Evolutionary conservation across 2,888 invertebrate species (phyloP).

Genomic region (Alsophila aescularia): DNA sequence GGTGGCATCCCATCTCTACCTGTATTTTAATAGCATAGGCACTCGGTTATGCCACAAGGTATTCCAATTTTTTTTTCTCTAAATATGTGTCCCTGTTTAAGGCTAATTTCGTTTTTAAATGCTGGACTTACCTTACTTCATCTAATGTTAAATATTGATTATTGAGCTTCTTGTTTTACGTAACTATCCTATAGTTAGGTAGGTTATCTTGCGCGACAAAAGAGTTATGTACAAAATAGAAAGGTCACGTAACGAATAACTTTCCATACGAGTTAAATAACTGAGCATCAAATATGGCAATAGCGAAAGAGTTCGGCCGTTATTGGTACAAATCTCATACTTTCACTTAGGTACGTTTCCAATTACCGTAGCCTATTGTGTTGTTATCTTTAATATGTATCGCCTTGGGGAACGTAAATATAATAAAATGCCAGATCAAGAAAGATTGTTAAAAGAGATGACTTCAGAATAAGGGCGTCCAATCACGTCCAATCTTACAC

Average conservation of each 20-base stretch:
- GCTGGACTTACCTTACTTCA: too few species aligned
- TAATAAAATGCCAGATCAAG: not conserved
- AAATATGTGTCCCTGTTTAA: not conserved
- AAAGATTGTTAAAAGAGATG: not conserved
- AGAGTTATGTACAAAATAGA: slow-evolving; percentile 36
- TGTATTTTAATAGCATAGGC: not conserved
- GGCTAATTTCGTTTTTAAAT: too few species aligned
- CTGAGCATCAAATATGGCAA: slow-evolving; percentile 32
- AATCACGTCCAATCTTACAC: not conserved
- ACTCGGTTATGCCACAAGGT: slow-evolving; percentile 4
- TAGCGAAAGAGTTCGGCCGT: slow-evolving; percentile 27
- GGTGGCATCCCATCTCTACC: slow-evolving; percentile 22
- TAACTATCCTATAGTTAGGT: too few species aligned
- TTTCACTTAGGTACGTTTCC: slow-evolving; percentile 42
- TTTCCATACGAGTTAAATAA: slow-evolving; percentile 33
- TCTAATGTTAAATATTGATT: too few species aligned
- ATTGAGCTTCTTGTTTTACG: not conserved
- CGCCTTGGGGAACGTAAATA: slow-evolving; percentile 1
- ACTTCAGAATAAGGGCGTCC: not conserved
- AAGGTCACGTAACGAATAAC: slow-evolving; percentile 34
- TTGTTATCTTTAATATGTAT: slow-evolving; percentile 29
- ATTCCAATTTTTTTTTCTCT: not conserved
- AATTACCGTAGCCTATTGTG: slow-evolving; percentile 37
- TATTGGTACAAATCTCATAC: slow-evolving; percentile 34
- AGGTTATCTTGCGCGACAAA: too few species aligned